These are phyloP conservation scores for Drosophila eohydei DNA, from an alignment of 2,888 invertebrate genomes.

Conservation along the genomic window DNA sequence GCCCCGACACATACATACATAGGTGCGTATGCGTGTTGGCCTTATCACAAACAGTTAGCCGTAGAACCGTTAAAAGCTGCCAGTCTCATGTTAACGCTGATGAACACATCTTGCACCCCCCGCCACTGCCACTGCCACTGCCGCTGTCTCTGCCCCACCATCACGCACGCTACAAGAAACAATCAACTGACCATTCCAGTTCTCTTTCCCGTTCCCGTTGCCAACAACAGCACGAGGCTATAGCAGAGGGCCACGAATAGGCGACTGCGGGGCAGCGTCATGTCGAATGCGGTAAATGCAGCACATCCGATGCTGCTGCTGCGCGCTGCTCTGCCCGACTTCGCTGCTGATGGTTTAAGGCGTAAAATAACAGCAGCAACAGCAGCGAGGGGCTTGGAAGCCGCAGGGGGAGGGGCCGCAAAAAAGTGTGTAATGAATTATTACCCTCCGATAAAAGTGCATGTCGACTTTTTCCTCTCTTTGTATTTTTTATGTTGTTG, in stretches of 20 bases:
- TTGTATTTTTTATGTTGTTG: constrained; percentile 20
- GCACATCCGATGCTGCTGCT: constrained; percentile 67
- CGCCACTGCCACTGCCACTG: not conserved
- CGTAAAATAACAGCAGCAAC: constrained; percentile 51
- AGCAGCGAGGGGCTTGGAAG: constrained; percentile 4
- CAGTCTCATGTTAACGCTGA: constrained; percentile 61
- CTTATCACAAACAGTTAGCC: constrained; percentile 62
- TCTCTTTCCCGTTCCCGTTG: constrained; percentile 9
- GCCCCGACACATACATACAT: not conserved
- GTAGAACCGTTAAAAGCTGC: constrained; percentile 63
- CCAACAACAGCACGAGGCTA: constrained; percentile 35
- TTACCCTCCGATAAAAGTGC: constrained; percentile 82
- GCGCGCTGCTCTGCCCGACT: constrained; percentile 22
- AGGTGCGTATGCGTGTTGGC: constrained; percentile 44
- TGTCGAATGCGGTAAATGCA: constrained; percentile 78
- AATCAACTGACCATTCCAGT: constrained; percentile 56
- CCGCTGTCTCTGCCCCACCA: constrained; percentile 26
- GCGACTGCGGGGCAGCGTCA: constrained; percentile 43
- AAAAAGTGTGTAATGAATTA: constrained; percentile 81
- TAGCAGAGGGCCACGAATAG: constrained; percentile 11
- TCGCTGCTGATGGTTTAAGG: constrained; percentile 66
- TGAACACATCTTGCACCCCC: constrained; percentile 51
- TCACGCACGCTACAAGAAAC: constrained; percentile 61
- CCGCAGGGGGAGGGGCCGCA: constrained; percentile 35
- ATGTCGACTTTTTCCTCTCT: constrained; percentile 60